A percentile compares a stretch with the other conserved stretches of the same genome.
Conservation (phyloP, 1,140 invertebrate species). For the Hycleus phaleratus region DNA sequence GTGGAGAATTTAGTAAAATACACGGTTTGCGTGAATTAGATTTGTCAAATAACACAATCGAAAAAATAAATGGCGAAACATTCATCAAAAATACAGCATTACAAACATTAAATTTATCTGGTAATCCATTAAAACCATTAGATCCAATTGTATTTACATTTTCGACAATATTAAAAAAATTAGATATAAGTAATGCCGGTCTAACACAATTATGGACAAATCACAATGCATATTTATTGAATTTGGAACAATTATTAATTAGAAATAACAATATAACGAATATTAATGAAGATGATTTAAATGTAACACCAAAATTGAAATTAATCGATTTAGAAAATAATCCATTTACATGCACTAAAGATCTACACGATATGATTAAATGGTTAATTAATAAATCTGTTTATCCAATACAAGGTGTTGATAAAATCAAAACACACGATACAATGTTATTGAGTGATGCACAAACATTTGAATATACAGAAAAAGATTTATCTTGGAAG, state of each 20-base stretch:
- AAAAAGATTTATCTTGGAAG: constrained; percentile 4
- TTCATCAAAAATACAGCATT: constrained; percentile 56
- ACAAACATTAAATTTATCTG: constrained; percentile 57
- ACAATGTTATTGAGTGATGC: constrained; percentile 28
- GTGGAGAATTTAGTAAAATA: constrained; percentile 42
- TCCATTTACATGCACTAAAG: constrained; percentile 53
- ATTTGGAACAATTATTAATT: constrained; percentile 49
- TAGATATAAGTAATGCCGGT: constrained; percentile 60
- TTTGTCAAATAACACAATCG: constrained; percentile 58
- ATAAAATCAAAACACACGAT: constrained; percentile 30
- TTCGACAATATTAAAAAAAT: constrained; percentile 45
- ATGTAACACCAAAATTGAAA: constrained; percentile 50
- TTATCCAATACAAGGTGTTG: constrained; percentile 28
- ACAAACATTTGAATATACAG: constrained; percentile 14
- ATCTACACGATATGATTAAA: constrained; percentile 50
- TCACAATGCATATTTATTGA: constrained; percentile 44
- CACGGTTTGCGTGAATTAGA: constrained; percentile 51
- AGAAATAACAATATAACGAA: constrained; percentile 50
- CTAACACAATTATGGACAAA: constrained; percentile 55
- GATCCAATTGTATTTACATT: constrained; percentile 57
- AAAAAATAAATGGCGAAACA: constrained; percentile 48
- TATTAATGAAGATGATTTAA: constrained; percentile 48
- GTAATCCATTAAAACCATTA: constrained; percentile 58
- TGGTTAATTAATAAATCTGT: constrained; percentile 48
- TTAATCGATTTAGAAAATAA: constrained; percentile 54